A percentile compares a stretch with the other conserved stretches of the same genome.
Evolutionary conservation across 2,888 invertebrate genomes (phyloP).

Genomic region (Anarsia innoxiella): DNA sequence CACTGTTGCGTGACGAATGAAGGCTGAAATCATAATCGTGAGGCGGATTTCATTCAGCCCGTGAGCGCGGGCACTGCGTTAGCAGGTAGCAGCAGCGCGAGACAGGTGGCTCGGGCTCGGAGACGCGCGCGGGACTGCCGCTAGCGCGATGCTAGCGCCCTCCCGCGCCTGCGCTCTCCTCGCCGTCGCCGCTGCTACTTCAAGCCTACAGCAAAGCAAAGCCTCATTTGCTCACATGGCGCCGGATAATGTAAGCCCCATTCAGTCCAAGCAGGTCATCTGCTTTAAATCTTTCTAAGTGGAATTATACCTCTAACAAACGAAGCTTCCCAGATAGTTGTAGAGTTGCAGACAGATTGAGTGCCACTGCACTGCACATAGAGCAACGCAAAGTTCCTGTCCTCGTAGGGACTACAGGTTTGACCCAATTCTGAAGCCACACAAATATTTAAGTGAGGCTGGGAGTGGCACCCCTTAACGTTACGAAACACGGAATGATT

Average conservation of each 20-base stretch:
- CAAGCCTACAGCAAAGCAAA: conserved; percentile 17
- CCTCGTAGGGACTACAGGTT: conserved; percentile 32
- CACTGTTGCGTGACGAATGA: conserved; percentile 26
- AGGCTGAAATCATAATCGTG: conserved; percentile 40
- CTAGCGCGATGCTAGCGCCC: conserved; percentile 49
- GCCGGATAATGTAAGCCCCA: conserved; percentile 31
- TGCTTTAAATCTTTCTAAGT: conserved; percentile 27
- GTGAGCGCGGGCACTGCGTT: conserved; percentile 39
- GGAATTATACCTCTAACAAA: conserved; percentile 26
- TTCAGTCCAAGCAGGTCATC: conserved; percentile 26
- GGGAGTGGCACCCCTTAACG: conserved; percentile 52
- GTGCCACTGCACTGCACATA: conserved; percentile 13
- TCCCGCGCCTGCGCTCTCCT: conserved; percentile 38
- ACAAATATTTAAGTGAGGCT: conserved; percentile 51
- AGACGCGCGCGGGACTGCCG: conserved; percentile 59
- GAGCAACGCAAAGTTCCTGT: not conserved
- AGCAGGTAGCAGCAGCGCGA: conserved; percentile 24
- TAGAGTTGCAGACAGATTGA: conserved; percentile 25
- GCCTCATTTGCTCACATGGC: conserved; percentile 48
- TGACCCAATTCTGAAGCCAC: conserved; percentile 50
- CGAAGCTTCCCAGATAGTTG: too few species aligned
- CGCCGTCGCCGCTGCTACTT: conserved; percentile 19
- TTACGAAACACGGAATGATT: conserved; percentile 26
- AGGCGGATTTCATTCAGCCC: conserved; percentile 44
- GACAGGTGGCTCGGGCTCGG: conserved; percentile 38